A percentile compares a stretch with the other conserved stretches of the same genome.
Evolutionary conservation across 2,797 vertebrate species (phyloP).

Genomic region (Cirrhinus mrigala): DNA sequence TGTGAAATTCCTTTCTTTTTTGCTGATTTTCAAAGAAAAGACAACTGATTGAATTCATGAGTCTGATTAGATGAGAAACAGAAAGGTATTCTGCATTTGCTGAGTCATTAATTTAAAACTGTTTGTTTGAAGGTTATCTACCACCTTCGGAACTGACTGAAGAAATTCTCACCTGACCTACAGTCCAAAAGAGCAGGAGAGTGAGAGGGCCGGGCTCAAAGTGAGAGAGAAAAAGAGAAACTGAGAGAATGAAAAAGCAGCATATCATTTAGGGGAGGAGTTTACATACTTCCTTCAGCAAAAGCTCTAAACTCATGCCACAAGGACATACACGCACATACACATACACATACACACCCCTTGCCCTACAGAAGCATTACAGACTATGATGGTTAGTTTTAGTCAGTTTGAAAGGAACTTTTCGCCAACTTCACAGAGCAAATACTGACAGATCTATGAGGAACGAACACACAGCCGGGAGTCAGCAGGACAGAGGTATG

Average conservation of each 20-base stretch:
- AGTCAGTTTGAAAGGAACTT: conserved; percentile 1
- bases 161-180: not conserved
- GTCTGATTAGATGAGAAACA: not conserved
- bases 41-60: not conserved
- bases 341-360: not conserved
- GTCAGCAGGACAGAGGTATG: conserved; percentile 57
- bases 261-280: conserved; percentile 58
- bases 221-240: conserved; percentile 34
- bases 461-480: conserved; percentile 49
- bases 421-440: conserved; percentile 5
- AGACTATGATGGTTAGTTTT: conserved; percentile 37
- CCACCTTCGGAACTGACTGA: conserved; percentile 13
- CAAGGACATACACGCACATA: conserved; percentile 6
- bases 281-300: conserved; percentile 56
- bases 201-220: conserved; percentile 9
- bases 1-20: conserved; percentile 13
- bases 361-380: not conserved
- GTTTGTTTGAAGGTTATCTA: conserved; percentile 23
- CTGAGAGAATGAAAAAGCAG: conserved; percentile 17
- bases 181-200: not conserved
- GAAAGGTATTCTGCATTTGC: conserved; percentile 16
- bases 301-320: conserved; percentile 22
- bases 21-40: conserved; percentile 10
- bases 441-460: conserved; percentile 51
- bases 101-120: conserved; percentile 14